phyloP scores from a whole-genome alignment of 2,888 invertebrate species.

The Drosophila paranaensis region DNA sequence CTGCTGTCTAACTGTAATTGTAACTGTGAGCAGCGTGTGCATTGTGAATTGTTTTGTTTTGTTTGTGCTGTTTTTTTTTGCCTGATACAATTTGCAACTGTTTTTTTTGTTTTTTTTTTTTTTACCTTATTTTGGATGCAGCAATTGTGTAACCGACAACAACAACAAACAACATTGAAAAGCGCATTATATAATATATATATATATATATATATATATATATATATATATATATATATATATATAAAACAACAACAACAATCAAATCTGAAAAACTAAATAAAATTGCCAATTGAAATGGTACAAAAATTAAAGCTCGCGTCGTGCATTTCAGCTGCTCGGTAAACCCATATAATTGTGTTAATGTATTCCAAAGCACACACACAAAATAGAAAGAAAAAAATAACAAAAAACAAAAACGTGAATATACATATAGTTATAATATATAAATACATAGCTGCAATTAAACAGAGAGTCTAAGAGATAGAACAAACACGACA shows the following conservation, averaged over 20 bases:
- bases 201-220: no score
- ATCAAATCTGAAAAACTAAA: conserved; percentile 34
- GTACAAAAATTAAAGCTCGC: conserved; percentile 24
- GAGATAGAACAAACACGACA: background rate
- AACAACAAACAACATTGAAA: conserved; percentile 35
- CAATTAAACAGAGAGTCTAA: conserved; percentile 38
- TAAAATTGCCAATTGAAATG: conserved; percentile 50
- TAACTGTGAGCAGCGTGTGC: conserved; percentile 24
- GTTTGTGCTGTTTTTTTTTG: conserved; percentile 19
- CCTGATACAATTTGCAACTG: conserved; percentile 24
- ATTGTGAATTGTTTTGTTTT: conserved; percentile 45
- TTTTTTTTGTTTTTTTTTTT: conserved; percentile 1
- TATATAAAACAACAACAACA: conserved; percentile 6
- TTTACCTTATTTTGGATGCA: conserved; percentile 24
- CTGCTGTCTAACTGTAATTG: conserved; percentile 21
- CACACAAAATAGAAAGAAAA: background rate
- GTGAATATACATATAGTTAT: conserved; percentile 11
- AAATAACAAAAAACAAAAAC: conserved; percentile 20
- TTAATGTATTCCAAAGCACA: conserved; percentile 43
- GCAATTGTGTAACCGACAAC: conserved; percentile 52
- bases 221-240: no score
- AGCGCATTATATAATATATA: conserved; percentile 51
- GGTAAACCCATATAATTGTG: conserved; percentile 63
- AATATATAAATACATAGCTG: conserved; percentile 28
- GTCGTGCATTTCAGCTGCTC: conserved; percentile 17